A percentile compares a stretch with the other conserved stretches of the same genome.
Evolutionary conservation across 2,888 invertebrate species (phyloP).

Genomic region (Orchesella flavescens): DNA sequence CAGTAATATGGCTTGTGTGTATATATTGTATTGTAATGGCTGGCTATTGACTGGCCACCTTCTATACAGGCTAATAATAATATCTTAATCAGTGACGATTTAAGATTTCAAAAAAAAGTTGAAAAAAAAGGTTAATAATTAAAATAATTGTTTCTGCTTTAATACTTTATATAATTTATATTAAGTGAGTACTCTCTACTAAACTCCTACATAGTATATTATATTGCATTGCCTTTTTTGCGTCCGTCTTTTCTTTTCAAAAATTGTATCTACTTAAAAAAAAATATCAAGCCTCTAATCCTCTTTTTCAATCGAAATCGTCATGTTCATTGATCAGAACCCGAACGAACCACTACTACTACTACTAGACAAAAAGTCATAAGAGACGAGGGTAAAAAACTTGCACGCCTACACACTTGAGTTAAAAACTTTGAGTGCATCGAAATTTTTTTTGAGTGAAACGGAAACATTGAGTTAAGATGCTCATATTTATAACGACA

Average conservation of each 20-base stretch:
- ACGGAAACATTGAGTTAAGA: no score
- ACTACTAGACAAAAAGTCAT: no score
- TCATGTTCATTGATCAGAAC: not conserved
- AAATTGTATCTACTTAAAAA: not conserved
- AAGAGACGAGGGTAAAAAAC: no score
- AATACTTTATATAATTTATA: no score
- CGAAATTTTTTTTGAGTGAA: no score
- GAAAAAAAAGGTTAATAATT: not conserved
- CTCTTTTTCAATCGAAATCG: no score
- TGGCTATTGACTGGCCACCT: constrained; percentile 51
- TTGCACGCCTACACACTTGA: no score
- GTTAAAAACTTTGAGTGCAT: no score
- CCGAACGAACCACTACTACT: not conserved
- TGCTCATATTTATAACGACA: not conserved
- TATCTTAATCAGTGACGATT: no score
- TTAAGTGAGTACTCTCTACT: not conserved
- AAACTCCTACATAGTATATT: no score
- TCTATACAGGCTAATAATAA: not conserved
- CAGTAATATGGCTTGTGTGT: constrained; percentile 27
- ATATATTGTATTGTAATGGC: not conserved
- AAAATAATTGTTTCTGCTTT: constrained; percentile 4
- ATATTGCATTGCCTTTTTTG: constrained; percentile 30
- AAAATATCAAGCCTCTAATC: no score
- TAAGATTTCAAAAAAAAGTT: not conserved
- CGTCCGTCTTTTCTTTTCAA: constrained; percentile 17